A percentile compares a stretch with the other conserved stretches of the same genome.
These are phyloP conservation scores for Gymnarchus niloticus DNA, from an alignment of 2,113 vertebrate species.

Conservation along the genomic window DNA sequence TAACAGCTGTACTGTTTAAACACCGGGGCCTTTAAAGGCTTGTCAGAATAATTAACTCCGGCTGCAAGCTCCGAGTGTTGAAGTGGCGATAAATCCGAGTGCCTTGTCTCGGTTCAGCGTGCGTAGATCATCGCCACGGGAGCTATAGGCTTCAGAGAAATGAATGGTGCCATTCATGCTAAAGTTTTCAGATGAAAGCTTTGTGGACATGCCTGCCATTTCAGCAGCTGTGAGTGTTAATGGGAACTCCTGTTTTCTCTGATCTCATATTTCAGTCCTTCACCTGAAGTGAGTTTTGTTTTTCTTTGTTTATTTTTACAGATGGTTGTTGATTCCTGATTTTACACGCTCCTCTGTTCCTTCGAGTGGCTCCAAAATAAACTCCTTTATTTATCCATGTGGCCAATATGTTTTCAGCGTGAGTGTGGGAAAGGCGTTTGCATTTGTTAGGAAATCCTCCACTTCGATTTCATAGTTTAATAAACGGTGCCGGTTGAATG, in stretches of 20 bases:
- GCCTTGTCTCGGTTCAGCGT: neutral
- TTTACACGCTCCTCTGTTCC: neutral
- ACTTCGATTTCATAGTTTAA: neutral
- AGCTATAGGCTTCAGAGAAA: neutral
- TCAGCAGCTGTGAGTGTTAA: neutral
- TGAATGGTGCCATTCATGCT: neutral
- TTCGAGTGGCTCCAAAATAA: neutral
- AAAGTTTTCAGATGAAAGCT: neutral
- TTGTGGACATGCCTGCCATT: neutral
- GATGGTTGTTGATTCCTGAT: neutral
- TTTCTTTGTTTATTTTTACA: neutral
- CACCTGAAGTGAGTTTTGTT: neutral
- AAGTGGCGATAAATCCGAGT: neutral
- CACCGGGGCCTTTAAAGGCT: neutral
- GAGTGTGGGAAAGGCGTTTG: neutral
- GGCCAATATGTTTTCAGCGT: neutral
- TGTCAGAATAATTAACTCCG: constrained; percentile 10
- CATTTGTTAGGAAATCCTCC: neutral
- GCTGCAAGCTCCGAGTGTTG: neutral
- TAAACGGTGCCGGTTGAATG: neutral
- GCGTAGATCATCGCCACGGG: neutral
- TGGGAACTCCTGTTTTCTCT: neutral
- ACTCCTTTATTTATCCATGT: neutral
- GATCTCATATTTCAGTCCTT: neutral
- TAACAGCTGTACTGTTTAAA: constrained; percentile 18